These are phyloP conservation scores for Stenolophus ochropezus DNA, from an alignment of 2,888 invertebrate genomes.

Conservation along the genomic window DNA sequence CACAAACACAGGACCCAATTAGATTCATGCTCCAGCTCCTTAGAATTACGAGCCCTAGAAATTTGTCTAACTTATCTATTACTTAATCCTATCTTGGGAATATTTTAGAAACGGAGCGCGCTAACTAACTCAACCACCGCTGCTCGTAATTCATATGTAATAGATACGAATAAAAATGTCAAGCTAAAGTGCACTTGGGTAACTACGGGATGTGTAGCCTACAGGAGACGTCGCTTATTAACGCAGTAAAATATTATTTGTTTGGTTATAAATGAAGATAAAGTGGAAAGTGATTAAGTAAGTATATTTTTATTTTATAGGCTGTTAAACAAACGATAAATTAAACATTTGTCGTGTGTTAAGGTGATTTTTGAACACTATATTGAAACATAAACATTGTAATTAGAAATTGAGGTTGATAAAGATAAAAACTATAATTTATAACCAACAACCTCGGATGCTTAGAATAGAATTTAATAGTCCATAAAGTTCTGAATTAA, in stretches of 20 bases:
- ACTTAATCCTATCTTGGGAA: too few species aligned
- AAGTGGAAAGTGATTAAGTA: background rate
- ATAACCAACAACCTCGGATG: constrained; percentile 32
- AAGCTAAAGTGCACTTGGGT: background rate
- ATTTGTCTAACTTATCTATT: too few species aligned
- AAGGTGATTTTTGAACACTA: constrained; percentile 8
- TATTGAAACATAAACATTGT: constrained; percentile 40
- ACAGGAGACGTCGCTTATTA: background rate
- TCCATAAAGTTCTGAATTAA: constrained; percentile 53
- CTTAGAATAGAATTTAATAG: constrained; percentile 49
- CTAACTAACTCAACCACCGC: too few species aligned
- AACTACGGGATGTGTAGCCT: background rate
- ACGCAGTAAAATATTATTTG: background rate
- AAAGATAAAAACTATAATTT: constrained; percentile 53
- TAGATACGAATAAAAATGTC: too few species aligned
- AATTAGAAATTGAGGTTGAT: constrained; percentile 39
- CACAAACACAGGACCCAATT: too few species aligned
- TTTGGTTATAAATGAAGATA: background rate
- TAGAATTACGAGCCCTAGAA: too few species aligned
- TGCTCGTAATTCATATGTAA: too few species aligned
- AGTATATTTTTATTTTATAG: constrained; percentile 20
- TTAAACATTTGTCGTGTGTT: constrained; percentile 9
- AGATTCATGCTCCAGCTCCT: too few species aligned
- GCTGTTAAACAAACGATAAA: constrained; percentile 8
- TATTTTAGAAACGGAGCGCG: too few species aligned